Evolutionary conservation across 2,797 vertebrate species (phyloP).

Genomic region (Buphagus erythrorhynchus): DNA sequence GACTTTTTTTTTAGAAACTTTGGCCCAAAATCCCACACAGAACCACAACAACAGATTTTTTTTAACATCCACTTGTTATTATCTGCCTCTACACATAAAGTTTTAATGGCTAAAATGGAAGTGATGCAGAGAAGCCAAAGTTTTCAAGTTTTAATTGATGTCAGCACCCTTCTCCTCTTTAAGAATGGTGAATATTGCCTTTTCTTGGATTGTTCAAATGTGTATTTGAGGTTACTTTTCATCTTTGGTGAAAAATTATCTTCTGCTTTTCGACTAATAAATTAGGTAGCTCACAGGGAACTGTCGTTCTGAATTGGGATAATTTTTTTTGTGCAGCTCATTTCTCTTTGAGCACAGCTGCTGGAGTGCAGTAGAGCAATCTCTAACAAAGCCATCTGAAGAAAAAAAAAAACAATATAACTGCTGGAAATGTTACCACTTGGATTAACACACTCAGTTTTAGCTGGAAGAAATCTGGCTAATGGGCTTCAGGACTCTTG

Average conservation of each 20-base stretch:
- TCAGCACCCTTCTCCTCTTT: not conserved
- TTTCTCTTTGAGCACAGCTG: not conserved
- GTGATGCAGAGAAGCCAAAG: not conserved
- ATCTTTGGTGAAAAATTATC: not conserved
- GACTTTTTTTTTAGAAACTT: not conserved
- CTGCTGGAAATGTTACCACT: not conserved
- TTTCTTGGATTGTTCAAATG: not conserved
- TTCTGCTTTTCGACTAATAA: not conserved
- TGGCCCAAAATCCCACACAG: not conserved
- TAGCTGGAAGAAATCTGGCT: not conserved
- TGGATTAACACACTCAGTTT: slow-evolving; percentile 5
- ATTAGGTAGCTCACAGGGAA: not conserved
- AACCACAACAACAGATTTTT: not conserved
- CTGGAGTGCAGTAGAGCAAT: not conserved
- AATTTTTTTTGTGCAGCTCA: not conserved
- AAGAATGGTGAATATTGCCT: not conserved
- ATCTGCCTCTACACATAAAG: not conserved
- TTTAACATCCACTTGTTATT: not conserved
- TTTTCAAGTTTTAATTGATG: not conserved
- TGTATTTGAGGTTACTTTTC: not conserved
- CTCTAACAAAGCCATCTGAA: not conserved
- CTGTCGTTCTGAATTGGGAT: not conserved
- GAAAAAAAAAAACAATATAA: not conserved
- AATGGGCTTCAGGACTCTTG: not conserved
- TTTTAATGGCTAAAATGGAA: not conserved